A percentile compares a stretch with the other conserved stretches of the same genome.
Conservation (phyloP, 2,797 vertebrate species). For the Vultur gryphus region DNA sequence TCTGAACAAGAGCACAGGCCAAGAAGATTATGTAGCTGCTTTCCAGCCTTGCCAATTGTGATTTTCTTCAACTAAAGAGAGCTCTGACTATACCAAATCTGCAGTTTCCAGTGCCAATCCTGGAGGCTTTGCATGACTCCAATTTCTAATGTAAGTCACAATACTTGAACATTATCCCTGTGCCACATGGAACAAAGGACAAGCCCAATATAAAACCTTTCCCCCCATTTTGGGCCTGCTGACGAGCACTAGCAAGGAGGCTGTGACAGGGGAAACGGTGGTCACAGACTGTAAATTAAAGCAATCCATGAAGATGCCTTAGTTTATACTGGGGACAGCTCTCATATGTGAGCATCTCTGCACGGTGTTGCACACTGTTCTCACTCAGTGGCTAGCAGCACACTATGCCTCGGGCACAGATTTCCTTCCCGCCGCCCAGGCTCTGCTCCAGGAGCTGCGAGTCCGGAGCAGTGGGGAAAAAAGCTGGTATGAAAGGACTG, state of each 20-base stretch:
- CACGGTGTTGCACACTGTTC: background rate
- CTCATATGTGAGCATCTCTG: background rate
- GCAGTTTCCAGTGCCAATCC: background rate
- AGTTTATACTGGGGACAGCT: background rate
- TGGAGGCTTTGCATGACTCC: background rate
- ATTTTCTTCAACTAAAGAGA: background rate
- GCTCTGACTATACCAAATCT: background rate
- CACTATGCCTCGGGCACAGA: background rate
- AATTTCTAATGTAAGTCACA: background rate
- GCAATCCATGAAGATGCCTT: background rate
- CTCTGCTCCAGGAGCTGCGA: background rate
- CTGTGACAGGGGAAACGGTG: background rate
- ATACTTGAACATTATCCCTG: background rate
- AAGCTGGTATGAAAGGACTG: background rate
- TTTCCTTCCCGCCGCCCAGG: background rate
- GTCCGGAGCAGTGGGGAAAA: background rate
- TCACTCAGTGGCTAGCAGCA: background rate
- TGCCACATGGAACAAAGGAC: background rate
- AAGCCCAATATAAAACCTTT: background rate
- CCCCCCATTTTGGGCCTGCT: background rate
- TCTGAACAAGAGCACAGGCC: background rate
- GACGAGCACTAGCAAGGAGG: background rate
- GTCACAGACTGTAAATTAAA: background rate
- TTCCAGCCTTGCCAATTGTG: background rate
- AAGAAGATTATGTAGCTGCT: background rate